A percentile compares a stretch with the other conserved stretches of the same genome.
Evolutionary conservation across 2,888 invertebrate genomes (phyloP).

Genomic region (Caradrina clavipalpis): DNA sequence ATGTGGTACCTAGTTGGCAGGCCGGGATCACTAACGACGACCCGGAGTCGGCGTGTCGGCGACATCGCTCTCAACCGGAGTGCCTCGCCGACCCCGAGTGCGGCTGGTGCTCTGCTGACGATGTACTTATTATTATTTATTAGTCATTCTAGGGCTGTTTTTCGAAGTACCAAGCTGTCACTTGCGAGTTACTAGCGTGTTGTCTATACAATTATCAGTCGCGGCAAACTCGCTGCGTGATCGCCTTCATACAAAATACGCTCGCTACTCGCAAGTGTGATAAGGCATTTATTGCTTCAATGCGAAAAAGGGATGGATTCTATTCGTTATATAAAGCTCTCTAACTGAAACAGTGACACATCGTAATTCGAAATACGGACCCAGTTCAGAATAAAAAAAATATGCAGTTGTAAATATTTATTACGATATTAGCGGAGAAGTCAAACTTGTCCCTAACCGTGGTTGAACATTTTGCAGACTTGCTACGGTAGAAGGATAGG

Average conservation of each 20-base stretch:
- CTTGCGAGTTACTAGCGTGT: too few relatives aligned
- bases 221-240: too few relatives aligned
- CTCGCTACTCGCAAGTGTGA: too few relatives aligned
- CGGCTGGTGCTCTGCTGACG: slow-evolving; percentile 97
- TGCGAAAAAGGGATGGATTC: neutral
- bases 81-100: slow-evolving; percentile 98
- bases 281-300: too few relatives aligned
- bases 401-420: too few relatives aligned
- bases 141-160: neutral
- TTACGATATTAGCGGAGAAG: too few relatives aligned
- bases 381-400: neutral
- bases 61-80: slow-evolving; percentile 94
- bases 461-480: slow-evolving; percentile 79
- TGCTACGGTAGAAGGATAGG: slow-evolving; percentile 96
- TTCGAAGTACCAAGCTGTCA: neutral
- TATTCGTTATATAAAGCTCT: neutral
- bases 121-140: slow-evolving; percentile 75
- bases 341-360: neutral
- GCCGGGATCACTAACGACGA: slow-evolving; percentile 93
- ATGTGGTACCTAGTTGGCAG: slow-evolving; percentile 96
- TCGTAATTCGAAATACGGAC: slow-evolving; percentile 4
- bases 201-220: too few relatives aligned
- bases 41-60: slow-evolving; percentile 94
- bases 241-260: too few relatives aligned
- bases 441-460: neutral